Base-by-base conservation (phyloP, 2,888 invertebrate species). In the Neuroscelio doddi region DNA sequence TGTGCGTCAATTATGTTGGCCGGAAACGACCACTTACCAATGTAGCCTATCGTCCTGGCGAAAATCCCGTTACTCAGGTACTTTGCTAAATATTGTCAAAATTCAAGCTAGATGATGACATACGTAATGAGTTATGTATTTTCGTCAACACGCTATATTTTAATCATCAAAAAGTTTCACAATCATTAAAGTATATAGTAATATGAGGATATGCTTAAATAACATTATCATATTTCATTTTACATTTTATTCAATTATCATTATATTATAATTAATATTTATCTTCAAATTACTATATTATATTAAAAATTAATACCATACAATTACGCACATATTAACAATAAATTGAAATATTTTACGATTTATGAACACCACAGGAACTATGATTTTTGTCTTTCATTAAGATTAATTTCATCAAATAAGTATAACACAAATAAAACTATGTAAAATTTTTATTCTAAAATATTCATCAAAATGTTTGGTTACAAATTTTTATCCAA, bases 1-100 rank as follows among this genome's bases (percentile, higher is more conserved):
- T 96, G 50, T 95, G 95, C 86, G 96, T 96, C 81, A 96, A 96
- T 88, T 96, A 96, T 86, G 94, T 96, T 70, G 96, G 96, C 68
- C 90, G 96, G 59, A 96, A 95, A 84, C 87, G 95, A 75, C 95
- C 95, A 47, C 88, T 94, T 64, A 94, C 94, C 87, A 94, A 95
- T 85, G 93, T 94, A 68, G 94, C 94, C 72, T 95, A 95, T 86
- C 88, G 94, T 74, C 94, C 95, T 0, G 95, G 94, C 69, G 95
- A 95, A 83, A 95, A 95, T 86, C 94, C 94, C 70, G 94, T 95
- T 76, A 94, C 93, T 76, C 94, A 95, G 93, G 95, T 95, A 87
- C 72, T 77, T 77, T 78, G 49, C 62, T 47, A 52, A 55, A 64
- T 58, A 58, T 50, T 49, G 24, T 56, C 14, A 53, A 27, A 39